Percentiles rank a stretch among this genome's conserved stretches.
Conservation (phyloP, 2,113 vertebrate genomes). For the Xenotilapia flavipinnis region DNA sequence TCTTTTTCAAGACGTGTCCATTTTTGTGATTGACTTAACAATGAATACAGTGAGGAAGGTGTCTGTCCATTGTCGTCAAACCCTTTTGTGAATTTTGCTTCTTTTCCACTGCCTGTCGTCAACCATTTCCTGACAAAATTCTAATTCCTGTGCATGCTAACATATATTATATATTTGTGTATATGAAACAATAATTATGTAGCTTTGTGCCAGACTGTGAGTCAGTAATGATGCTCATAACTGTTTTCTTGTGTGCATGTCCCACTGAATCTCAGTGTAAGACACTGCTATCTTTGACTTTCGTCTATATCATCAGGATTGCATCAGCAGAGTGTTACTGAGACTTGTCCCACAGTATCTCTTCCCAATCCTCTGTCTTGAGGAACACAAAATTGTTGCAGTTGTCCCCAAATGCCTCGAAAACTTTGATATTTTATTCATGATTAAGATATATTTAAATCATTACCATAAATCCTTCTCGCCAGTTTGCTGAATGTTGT, state of each 20-base stretch:
- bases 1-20: not conserved
- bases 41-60: not conserved
- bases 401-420: not conserved
- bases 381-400: not conserved
- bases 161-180: not conserved
- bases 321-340: conserved; percentile 43
- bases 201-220: not conserved
- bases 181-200: not conserved
- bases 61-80: not conserved
- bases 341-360: conserved; percentile 1
- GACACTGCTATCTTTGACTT: conserved; percentile 23
- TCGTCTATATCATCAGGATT: conserved; percentile 49
- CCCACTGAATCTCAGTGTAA: not conserved
- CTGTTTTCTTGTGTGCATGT: not conserved
- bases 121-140: not conserved
- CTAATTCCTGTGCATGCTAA: not conserved
- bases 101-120: not conserved
- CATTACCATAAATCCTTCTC: not conserved
- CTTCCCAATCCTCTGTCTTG: not conserved
- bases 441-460: not conserved
- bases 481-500: not conserved
- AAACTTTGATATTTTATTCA: not conserved
- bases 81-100: not conserved
- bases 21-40: not conserved
- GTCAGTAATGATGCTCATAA: not conserved